phyloP scores from a whole-genome alignment of 2,113 vertebrate species.

The Pagrus major region DNA sequence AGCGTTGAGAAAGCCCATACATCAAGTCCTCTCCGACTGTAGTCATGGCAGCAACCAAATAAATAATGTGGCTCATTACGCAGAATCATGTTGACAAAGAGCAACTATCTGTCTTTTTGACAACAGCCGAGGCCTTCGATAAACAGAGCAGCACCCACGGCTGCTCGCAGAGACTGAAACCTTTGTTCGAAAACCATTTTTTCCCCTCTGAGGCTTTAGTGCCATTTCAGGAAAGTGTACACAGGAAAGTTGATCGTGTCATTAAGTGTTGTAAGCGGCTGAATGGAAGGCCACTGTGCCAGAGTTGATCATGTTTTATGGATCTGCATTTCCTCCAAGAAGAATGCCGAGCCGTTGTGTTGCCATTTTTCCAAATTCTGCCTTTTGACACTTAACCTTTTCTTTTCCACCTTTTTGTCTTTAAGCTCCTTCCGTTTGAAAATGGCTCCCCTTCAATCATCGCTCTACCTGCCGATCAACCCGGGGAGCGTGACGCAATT shows the following conservation, averaged over 20 bases:
- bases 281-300: constrained; percentile 20
- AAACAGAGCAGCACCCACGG: constrained; percentile 62
- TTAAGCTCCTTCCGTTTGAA: constrained; percentile 1
- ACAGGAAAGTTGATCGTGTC: constrained; percentile 25
- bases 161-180: constrained; percentile 36
- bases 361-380: not conserved
- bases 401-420: not conserved
- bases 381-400: not conserved
- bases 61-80: constrained; percentile 72
- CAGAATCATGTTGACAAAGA: constrained; percentile 66
- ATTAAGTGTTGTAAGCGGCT: constrained; percentile 40
- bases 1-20: constrained; percentile 33
- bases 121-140: constrained; percentile 69
- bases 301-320: not conserved
- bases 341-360: not conserved
- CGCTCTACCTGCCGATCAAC: not conserved
- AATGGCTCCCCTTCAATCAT: not conserved
- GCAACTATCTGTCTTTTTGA: constrained; percentile 70
- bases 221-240: constrained; percentile 15
- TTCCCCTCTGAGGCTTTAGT: constrained; percentile 6
- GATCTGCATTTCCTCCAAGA: not conserved
- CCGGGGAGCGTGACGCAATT: not conserved
- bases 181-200: constrained; percentile 67
- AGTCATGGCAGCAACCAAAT: constrained; percentile 77
- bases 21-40: constrained; percentile 57